phyloP scores from a whole-genome alignment of 2,797 vertebrate genomes.

The Rousettus madagascariensis region DNA sequence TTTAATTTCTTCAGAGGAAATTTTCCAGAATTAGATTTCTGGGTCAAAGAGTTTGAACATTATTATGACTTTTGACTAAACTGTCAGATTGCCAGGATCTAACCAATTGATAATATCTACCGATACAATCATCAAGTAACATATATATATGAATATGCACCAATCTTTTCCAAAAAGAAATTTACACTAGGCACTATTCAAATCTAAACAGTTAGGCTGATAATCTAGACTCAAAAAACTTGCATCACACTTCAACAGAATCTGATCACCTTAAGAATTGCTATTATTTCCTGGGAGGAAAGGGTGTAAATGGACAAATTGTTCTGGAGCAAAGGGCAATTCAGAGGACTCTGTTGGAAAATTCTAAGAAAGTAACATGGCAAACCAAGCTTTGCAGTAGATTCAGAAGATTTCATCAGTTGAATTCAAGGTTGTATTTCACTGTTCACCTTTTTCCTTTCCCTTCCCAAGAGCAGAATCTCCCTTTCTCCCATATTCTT shows the following conservation, averaged over 20 bases:
- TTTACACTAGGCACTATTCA: constrained; percentile 32
- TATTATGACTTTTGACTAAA: constrained; percentile 38
- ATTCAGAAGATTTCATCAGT: constrained; percentile 15
- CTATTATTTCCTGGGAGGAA: constrained; percentile 42
- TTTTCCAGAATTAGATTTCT: constrained; percentile 53
- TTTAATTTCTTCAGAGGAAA: constrained; percentile 41
- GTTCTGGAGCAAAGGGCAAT: constrained; percentile 40
- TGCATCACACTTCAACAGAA: background rate
- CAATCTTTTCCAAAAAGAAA: constrained; percentile 29
- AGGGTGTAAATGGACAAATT: constrained; percentile 3
- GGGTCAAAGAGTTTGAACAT: background rate
- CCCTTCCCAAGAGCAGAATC: background rate
- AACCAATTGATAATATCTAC: constrained; percentile 42
- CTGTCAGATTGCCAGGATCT: constrained; percentile 20
- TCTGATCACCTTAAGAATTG: background rate
- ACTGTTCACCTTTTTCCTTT: background rate
- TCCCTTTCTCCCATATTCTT: constrained; percentile 15
- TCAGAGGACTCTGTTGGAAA: constrained; percentile 32
- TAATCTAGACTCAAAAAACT: constrained; percentile 34
- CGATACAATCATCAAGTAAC: background rate
- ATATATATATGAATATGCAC: background rate
- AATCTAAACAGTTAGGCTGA: background rate
- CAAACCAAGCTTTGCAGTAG: background rate
- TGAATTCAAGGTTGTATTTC: constrained; percentile 40
- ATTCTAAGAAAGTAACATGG: constrained; percentile 15